Evolutionary conservation across 2,113 vertebrate genomes (phyloP).

Genomic region (Elanus axillaris): DNA sequence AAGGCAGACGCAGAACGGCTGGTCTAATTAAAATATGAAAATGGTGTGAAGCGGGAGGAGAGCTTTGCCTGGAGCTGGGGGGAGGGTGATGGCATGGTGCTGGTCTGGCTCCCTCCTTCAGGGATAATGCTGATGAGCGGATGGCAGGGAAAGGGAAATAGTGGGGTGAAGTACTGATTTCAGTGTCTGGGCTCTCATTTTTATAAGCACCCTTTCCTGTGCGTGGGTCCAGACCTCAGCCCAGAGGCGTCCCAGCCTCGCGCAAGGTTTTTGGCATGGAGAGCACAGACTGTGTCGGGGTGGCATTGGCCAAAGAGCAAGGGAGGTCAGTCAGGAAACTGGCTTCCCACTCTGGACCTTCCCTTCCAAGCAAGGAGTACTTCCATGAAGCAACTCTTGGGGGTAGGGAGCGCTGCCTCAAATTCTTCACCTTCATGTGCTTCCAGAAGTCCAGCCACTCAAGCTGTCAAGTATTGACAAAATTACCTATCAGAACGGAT

Average conservation of each 20-base stretch:
- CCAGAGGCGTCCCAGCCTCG: neutral
- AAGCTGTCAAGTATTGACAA: rapidly evolving
- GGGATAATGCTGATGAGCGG: neutral
- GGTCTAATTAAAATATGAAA: neutral
- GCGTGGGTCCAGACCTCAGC: no score
- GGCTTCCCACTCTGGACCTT: rapidly evolving
- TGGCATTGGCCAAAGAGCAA: rapidly evolving
- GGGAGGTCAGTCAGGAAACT: rapidly evolving
- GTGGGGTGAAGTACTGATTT: rapidly evolving
- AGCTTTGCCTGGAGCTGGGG: neutral
- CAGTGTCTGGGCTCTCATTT: rapidly evolving
- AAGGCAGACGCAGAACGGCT: neutral
- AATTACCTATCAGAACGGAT: rapidly evolving
- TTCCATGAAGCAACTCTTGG: rapidly evolving
- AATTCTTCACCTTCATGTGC: rapidly evolving
- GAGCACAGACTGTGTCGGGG: rapidly evolving
- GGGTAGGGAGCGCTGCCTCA: rapidly evolving
- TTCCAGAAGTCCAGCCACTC: rapidly evolving
- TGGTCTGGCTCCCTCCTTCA: neutral
- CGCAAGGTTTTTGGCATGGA: rapidly evolving
- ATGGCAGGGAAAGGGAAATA: neutral
- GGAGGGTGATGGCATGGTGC: neutral
- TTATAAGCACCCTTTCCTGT: neutral
- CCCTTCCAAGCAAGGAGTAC: neutral
- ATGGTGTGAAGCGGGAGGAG: neutral